Base-by-base conservation (phyloP, 2,888 invertebrate genomes). In the Pelosia muscerda region DNA sequence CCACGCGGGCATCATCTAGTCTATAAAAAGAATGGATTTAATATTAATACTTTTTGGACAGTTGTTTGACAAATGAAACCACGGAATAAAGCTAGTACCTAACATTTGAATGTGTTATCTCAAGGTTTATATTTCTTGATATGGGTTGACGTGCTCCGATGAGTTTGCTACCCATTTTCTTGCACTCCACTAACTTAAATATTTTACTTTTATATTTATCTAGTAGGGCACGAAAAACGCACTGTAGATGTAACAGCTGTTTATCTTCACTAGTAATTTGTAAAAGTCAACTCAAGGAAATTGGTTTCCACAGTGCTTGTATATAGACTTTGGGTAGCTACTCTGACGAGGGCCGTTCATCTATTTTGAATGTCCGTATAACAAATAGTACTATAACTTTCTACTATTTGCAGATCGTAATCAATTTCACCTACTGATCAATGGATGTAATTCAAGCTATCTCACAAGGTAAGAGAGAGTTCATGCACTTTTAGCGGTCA, bases 111-210 rank as follows among this genome's bases (percentile, higher is more conserved):
- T 74, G 82, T 81, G 55, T 55, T 79, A 74, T 76, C 76, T 77
- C 69, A 79, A 78, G 70, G 75, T 80, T 71, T 73, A 80, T 72
- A 73, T 76, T 72, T 68, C 77, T 81, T 84, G 85, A 85, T 78
- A 73, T 71, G 84, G 84, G 85, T 85, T 80, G 84, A 84, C 81
- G 77, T 71, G 65, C 67, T 69, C 66, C 71, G 62, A 31, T 25
- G 28, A 66, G 66, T 65, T 56, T 42, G 56, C 56, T 70, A 58
- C 65, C 65, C 57, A 19, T 54, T 77, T 78, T 60, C 63, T 49
- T 68, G 55, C 72, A 70, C 71, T 75, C 63, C 68, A 68, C 68
- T 68, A 73, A 75, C 71, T 70, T 72, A 67, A 72, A 75, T 77
- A 65, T 78, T 78, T 79, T 76, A 74, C 72, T 73, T 76, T 63